phyloP scores from a whole-genome alignment of 2,888 invertebrate species.

The Meloe dianella region DNA sequence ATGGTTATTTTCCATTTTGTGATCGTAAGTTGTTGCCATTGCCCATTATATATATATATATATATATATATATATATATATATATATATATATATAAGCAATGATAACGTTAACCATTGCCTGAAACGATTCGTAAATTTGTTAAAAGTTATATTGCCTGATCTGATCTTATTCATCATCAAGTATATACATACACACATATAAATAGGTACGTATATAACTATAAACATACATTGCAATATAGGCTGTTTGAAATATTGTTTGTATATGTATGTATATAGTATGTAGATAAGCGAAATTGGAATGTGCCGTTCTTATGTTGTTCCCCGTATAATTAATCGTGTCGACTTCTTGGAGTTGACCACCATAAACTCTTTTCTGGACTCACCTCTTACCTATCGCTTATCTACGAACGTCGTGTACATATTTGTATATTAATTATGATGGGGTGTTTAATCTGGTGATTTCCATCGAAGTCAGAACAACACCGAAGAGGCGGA shows the following conservation, averaged over 20 bases:
- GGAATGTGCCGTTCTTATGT: conserved; percentile 12
- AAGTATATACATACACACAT: neutral
- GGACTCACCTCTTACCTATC: conserved; percentile 12
- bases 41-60: conserved; percentile 5
- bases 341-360: conserved; percentile 22
- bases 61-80: neutral
- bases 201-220: neutral
- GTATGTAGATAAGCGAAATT: conserved; percentile 15
- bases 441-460: conserved; percentile 42
- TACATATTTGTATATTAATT: conserved; percentile 41
- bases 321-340: conserved; percentile 21
- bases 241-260: neutral
- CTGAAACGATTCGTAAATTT: conserved; percentile 11
- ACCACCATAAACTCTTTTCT: conserved; percentile 14
- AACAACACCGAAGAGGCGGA: conserved; percentile 30
- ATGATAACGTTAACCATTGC: conserved; percentile 9
- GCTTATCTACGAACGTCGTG: conserved; percentile 12
- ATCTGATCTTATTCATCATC: conserved; percentile 13
- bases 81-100: conserved; percentile 1
- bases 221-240: conserved; percentile 2
- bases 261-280: neutral
- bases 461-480: conserved; percentile 34
- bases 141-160: conserved; percentile 9
- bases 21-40: conserved; percentile 12
- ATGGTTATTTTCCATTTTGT: conserved; percentile 24